Base-by-base conservation (phyloP, 2,113 vertebrate genomes). In the Hyaena hyaena region DNA sequence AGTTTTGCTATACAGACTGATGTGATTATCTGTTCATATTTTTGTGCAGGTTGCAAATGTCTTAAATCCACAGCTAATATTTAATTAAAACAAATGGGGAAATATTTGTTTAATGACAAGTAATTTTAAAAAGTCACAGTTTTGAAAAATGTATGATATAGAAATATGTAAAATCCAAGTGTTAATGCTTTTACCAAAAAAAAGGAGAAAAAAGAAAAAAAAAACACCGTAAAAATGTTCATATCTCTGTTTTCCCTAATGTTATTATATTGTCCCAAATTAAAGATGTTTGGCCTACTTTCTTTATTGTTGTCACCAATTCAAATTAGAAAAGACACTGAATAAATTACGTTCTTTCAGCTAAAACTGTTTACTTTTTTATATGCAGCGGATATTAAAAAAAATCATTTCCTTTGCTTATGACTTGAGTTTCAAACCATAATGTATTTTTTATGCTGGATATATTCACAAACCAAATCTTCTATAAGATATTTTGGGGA, bases 1-100 rank as follows among this genome's bases (percentile, higher is more conserved):
- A 69, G 6, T 66, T 69, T 85, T 97, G 82, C 16, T 93, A 96
- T 93, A 76, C 69, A 45, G 74, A 83, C 65, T 82, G 88, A 35
- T 43, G 35, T 85, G 61, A 96, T 97, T 98, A 96, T 92, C 39
- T 80, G 39, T 94, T 96, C 95, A 92, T 94, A 92, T 86, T 98
- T 98, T 98, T 96, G 82, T 98, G 97, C 98, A 98, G 96, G 97
- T 98, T 98, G 94, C 92, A 98, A 97, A 97, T 97, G 90, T 97
- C 86, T 96, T 90, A 85, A 89, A 63, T 90, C 39, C 39, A 93
- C 2, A 50, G 17, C 48, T 97, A 92, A 81, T 95, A 3, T 96
- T 98, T 93, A 80, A 97, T 93, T 55, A 95, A 85, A 98, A 96
- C 96, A 92, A 91, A 95, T 93, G 96, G 94, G 97, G 63, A 96